These are phyloP conservation scores for Buceros bicornis DNA, from an alignment of 2,797 vertebrate genomes.

Conservation along the genomic window DNA sequence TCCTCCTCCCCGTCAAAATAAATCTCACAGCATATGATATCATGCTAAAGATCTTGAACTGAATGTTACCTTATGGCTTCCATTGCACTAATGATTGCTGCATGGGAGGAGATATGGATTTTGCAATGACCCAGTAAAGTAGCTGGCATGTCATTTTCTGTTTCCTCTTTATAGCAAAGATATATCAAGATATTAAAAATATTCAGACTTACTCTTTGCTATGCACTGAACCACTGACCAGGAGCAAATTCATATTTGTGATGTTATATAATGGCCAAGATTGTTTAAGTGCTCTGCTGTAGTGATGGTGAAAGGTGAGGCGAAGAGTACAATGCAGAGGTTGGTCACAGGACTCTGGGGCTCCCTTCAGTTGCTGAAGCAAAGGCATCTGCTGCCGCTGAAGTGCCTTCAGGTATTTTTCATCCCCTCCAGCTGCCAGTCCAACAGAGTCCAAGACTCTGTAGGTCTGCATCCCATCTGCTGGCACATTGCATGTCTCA, in stretches of 20 bases:
- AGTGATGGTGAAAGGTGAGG: background rate
- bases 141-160: background rate
- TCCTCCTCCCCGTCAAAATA: background rate
- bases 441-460: background rate
- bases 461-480: slow-evolving; percentile 28
- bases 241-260: background rate
- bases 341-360: background rate
- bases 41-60: slow-evolving; percentile 46
- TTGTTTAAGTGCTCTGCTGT: background rate
- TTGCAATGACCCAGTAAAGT: slow-evolving; percentile 21
- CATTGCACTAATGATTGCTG: background rate
- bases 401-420: slow-evolving; percentile 45
- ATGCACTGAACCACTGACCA: background rate
- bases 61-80: slow-evolving; percentile 13
- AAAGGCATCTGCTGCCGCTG: background rate
- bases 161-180: background rate
- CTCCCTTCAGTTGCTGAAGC: background rate
- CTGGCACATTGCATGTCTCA: background rate
- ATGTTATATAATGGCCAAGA: background rate
- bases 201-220: background rate
- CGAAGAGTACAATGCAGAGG: background rate
- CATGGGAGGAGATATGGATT: background rate
- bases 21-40: slow-evolving; percentile 52
- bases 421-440: slow-evolving; percentile 5
- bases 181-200: slow-evolving; percentile 3